Percentiles rank a stretch among this genome's conserved stretches.
Conservation (phyloP, 2,797 vertebrate species). For the Nyctalus aviator region DNA sequence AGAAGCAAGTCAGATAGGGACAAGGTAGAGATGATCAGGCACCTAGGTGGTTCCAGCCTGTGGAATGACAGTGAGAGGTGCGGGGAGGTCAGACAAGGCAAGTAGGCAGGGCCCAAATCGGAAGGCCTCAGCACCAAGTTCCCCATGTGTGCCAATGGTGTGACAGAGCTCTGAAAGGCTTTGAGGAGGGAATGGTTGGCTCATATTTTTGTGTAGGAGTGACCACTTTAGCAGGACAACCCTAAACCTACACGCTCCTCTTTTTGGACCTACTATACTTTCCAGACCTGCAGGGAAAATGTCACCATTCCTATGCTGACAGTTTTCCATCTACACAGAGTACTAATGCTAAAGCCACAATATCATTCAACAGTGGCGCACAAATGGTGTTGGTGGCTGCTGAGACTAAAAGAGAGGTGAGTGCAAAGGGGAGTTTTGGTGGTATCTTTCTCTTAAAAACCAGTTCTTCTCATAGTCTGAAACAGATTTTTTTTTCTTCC, state of each 20-base stretch:
- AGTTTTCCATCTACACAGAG: slow-evolving; percentile 20
- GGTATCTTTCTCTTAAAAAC: background rate
- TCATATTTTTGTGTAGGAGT: background rate
- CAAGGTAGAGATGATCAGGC: background rate
- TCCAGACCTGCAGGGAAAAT: slow-evolving; percentile 31
- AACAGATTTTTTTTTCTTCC: background rate
- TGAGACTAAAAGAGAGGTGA: background rate
- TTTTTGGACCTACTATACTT: background rate
- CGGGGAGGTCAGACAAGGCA: background rate
- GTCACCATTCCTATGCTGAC: background rate
- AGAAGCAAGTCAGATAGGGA: background rate
- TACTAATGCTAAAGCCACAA: background rate
- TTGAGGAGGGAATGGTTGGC: background rate
- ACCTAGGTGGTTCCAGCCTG: background rate
- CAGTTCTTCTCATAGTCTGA: background rate
- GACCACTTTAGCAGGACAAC: background rate
- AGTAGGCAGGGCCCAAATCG: background rate
- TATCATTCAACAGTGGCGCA: background rate
- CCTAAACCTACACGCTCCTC: background rate
- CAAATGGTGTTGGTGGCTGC: background rate
- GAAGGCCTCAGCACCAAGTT: background rate
- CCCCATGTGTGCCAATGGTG: background rate
- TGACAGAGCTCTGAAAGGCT: background rate
- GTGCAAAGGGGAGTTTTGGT: background rate
- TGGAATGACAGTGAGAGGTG: background rate